A percentile compares a stretch with the other conserved stretches of the same genome.
Conservation (phyloP, 2,888 invertebrate species). For the Saturnia pavonia region DNA sequence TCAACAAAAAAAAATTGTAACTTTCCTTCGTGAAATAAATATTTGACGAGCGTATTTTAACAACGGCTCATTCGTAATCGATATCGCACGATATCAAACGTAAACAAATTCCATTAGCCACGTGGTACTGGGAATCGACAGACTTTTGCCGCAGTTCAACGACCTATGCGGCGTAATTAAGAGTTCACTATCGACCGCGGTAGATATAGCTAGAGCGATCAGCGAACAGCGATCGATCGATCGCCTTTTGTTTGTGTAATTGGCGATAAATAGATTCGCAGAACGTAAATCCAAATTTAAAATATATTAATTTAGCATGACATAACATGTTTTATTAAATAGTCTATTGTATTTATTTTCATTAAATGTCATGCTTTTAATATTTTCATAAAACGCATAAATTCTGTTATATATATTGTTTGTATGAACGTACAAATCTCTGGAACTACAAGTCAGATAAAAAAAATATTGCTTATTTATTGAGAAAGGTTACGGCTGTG, state of each 20-base stretch:
- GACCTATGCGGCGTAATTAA: conserved; percentile 44
- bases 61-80: conserved; percentile 26
- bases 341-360: neutral
- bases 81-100: conserved; percentile 21
- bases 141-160: conserved; percentile 46
- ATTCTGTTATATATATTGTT: no score
- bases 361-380: no score
- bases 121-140: conserved; percentile 35
- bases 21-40: conserved; percentile 11
- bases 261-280: conserved; percentile 2
- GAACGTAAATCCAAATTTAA: neutral
- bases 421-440: no score
- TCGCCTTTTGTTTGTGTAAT: conserved; percentile 21
- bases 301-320: neutral
- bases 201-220: conserved; percentile 26
- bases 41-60: conserved; percentile 7
- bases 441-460: no score
- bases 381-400: no score
- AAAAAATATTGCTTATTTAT: no score
- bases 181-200: conserved; percentile 41
- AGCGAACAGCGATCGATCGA: conserved; percentile 15
- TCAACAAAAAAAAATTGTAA: neutral
- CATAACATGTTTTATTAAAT: neutral
- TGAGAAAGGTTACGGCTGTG: no score
- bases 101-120: conserved; percentile 36